Conservation (phyloP, 2,888 invertebrate genomes). For the Drosophila fulvimacula region DNA sequence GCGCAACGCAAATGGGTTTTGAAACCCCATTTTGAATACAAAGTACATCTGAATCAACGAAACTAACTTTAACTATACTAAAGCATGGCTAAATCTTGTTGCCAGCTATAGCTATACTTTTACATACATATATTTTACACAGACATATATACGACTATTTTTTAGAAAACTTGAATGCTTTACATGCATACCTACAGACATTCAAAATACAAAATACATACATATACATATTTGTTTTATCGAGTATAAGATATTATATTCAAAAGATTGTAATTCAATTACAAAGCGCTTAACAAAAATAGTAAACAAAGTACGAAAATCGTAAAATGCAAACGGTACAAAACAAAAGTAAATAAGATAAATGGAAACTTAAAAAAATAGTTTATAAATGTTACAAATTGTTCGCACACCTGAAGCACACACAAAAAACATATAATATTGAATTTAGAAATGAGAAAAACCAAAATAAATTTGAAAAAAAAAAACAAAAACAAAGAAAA, state of each 20-base stretch:
- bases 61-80: slow-evolving; percentile 52
- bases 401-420: slow-evolving; percentile 57
- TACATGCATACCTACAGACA: slow-evolving; percentile 34
- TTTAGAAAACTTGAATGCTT: slow-evolving; percentile 30
- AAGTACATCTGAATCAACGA: slow-evolving; percentile 67
- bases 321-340: slow-evolving; percentile 40
- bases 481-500: background rate
- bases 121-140: slow-evolving; percentile 30
- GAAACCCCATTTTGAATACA: slow-evolving; percentile 34
- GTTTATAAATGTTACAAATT: slow-evolving; percentile 53
- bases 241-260: slow-evolving; percentile 31
- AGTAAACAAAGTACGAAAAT: slow-evolving; percentile 46
- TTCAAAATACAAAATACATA: slow-evolving; percentile 31
- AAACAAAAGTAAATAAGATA: slow-evolving; percentile 51
- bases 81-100: slow-evolving; percentile 6
- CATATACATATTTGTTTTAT: slow-evolving; percentile 34
- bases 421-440: slow-evolving; percentile 33
- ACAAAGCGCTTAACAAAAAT: slow-evolving; percentile 45
- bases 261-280: slow-evolving; percentile 64
- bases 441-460: slow-evolving; percentile 23
- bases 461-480: slow-evolving; percentile 27
- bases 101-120: slow-evolving; percentile 29
- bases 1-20: slow-evolving; percentile 65
- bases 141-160: slow-evolving; percentile 39
- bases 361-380: slow-evolving; percentile 58